These are phyloP conservation scores for Drosophila neotestacea DNA, from an alignment of 2,888 invertebrate species.

Conservation along the genomic window DNA sequence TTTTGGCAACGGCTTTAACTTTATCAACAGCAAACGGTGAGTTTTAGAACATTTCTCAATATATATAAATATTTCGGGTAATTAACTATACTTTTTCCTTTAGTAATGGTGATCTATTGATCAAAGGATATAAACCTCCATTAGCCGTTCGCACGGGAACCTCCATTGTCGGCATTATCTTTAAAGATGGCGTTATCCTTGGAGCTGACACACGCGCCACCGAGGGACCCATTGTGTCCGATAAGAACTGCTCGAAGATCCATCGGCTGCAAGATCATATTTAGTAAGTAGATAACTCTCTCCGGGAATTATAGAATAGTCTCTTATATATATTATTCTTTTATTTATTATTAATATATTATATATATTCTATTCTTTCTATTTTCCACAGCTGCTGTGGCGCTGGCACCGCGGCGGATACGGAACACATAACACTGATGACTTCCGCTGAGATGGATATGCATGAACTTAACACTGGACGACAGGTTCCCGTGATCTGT, in stretches of 20 bases:
- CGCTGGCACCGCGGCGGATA: slow-evolving; percentile 99
- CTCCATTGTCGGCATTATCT: slow-evolving; percentile 96
- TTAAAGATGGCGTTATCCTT: slow-evolving; percentile 97
- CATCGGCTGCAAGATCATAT: slow-evolving; percentile 95
- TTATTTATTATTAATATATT: too few species aligned
- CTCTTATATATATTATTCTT: neutral
- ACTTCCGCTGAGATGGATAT: slow-evolving; percentile 97
- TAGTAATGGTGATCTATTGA: slow-evolving; percentile 93
- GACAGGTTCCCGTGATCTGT: slow-evolving; percentile 94
- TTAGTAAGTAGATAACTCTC: slow-evolving; percentile 87
- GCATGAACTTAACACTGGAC: slow-evolving; percentile 95
- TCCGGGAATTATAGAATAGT: neutral
- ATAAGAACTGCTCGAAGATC: slow-evolving; percentile 98
- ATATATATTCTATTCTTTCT: neutral
- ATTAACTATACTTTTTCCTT: slow-evolving; percentile 73
- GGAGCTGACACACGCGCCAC: slow-evolving; percentile 99
- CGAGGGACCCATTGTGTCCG: slow-evolving; percentile 96
- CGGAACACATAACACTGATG: slow-evolving; percentile 96
- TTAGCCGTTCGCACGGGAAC: slow-evolving; percentile 98
- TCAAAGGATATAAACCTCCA: slow-evolving; percentile 92
- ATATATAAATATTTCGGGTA: neutral
- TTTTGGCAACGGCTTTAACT: slow-evolving; percentile 89
- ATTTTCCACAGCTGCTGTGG: slow-evolving; percentile 92
- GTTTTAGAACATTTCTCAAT: neutral
- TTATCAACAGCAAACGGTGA: slow-evolving; percentile 93